A percentile compares a stretch with the other conserved stretches of the same genome.
These are phyloP conservation scores for Spilosoma lubricipeda DNA, from an alignment of 2,888 invertebrate genomes.

Conservation along the genomic window DNA sequence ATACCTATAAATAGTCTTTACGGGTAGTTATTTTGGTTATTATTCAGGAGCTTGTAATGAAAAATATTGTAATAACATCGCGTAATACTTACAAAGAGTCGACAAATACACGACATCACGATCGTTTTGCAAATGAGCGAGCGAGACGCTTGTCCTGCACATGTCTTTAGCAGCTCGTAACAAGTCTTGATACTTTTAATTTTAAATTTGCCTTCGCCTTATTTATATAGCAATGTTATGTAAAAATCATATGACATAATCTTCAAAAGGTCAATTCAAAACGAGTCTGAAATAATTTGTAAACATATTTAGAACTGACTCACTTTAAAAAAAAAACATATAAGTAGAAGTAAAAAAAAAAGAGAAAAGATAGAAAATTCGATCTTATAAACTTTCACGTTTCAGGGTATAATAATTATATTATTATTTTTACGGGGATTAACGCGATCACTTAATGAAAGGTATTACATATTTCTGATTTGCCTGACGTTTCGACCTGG, in stretches of 20 bases:
- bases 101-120: constrained; percentile 70
- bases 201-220: not conserved
- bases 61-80: constrained; percentile 47
- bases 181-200: constrained; percentile 19
- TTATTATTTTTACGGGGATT: too few species aligned
- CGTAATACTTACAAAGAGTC: constrained; percentile 46
- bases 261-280: not conserved
- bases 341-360: too few species aligned
- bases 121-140: constrained; percentile 80
- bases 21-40: not conserved
- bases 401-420: too few species aligned
- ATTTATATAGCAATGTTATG: too few species aligned
- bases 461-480: too few species aligned
- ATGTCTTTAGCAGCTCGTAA: constrained; percentile 61
- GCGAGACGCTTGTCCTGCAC: constrained; percentile 74
- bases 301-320: too few species aligned
- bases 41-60: not conserved
- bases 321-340: too few species aligned
- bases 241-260: not conserved
- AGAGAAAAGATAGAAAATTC: too few species aligned
- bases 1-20: not conserved
- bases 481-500: too few species aligned
- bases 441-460: too few species aligned
- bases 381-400: too few species aligned
- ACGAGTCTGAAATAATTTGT: too few species aligned